Evolutionary conservation across 2,113 vertebrate genomes (phyloP).

Genomic region (Andinoacara biseriatus): DNA sequence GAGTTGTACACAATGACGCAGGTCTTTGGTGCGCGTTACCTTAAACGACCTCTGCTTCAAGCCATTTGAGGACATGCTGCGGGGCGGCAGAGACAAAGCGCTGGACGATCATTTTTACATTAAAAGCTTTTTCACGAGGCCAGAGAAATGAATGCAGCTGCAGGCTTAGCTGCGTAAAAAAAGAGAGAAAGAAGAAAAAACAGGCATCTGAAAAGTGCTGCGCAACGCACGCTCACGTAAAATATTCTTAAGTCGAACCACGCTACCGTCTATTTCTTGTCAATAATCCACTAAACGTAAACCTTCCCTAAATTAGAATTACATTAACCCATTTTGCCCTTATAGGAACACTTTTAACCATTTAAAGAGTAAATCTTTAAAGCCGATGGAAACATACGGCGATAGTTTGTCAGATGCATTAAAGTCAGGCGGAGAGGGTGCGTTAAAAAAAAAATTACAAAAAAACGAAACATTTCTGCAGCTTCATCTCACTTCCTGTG

Average conservation of each 20-base stretch:
- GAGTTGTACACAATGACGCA: background rate
- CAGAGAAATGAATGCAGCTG: background rate
- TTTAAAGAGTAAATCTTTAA: background rate
- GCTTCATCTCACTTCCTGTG: background rate
- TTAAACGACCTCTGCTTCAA: slow-evolving; percentile 15
- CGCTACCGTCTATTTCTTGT: background rate
- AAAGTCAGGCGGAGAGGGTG: no score
- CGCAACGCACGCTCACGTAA: background rate
- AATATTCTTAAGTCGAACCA: background rate
- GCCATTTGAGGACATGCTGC: background rate
- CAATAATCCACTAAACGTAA: background rate
- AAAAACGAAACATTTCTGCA: background rate
- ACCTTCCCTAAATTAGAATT: background rate
- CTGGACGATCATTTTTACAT: background rate
- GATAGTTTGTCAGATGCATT: background rate
- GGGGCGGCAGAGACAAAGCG: background rate
- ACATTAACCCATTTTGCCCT: background rate
- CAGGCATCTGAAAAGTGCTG: background rate
- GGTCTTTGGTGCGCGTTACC: background rate
- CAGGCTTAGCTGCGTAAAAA: background rate
- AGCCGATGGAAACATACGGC: background rate
- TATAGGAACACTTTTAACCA: background rate
- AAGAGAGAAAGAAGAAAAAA: background rate
- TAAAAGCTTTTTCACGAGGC: background rate
- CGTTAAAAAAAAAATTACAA: background rate